Evolutionary conservation across 2,113 vertebrate species (phyloP), one percentile per base, ranked within the genome.

Genomic region (Sinocyclocheilus anophthalmus): DNA sequence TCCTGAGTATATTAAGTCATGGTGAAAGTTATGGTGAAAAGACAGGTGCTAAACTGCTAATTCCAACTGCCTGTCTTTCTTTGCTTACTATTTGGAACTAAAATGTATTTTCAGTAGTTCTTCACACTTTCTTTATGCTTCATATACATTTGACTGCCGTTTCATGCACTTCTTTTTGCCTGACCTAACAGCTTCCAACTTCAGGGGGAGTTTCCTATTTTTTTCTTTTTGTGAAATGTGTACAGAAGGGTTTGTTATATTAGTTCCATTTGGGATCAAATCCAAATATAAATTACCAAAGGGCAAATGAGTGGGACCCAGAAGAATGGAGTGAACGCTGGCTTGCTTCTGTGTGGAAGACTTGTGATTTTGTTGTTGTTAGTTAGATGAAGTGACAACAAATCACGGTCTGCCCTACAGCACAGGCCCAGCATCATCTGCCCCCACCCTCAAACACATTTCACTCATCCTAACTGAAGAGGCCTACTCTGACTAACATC

Each of bases 331-430:
- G 95, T 69, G 94, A 93, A 96, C 90, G 92, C 95, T 96, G 96
- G 95, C 91, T 94, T 96, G 94, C 95, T 96, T 96, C 96, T 96
- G 96, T 97, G 95, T 97, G 96, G 96, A 97, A 96, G 96, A 96
- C 96, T 97, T 96, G 96, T 97, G 96, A 97, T 97, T 97, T 97
- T 96, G 96, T 96, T 97, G 96, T 97, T 97, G 95, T 96, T 96
- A 95, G 95, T 95, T 96, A 95, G 96, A 94, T 94, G 84, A 95
- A 95, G 85, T 87, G 96, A 97, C 96, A 97, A 96, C 96, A 96
- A 96, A 96, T 95, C 94, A 92, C 95, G 93, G 96, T 96, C 96
- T 96, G 92, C 96, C 96, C 94, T 96, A 96, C 96, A 94, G 96
- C 96, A 96, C 95, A 96, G 95, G 88, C 94, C 93, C 95, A 95